These are phyloP conservation scores for Sarcophaga bullata DNA, from an alignment of 1,140 invertebrate species.

Conservation along the genomic window DNA sequence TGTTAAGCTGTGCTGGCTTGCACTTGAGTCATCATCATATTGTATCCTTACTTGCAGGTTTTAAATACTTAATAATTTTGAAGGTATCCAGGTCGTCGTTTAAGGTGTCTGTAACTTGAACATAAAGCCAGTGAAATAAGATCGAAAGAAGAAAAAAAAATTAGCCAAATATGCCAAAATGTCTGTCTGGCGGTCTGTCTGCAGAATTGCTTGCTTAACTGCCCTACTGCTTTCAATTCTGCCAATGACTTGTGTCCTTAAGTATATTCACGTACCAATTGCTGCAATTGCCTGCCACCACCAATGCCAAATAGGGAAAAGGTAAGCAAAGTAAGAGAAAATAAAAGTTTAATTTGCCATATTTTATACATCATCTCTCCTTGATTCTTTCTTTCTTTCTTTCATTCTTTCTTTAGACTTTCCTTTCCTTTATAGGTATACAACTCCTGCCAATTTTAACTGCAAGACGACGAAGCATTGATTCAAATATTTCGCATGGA, in stretches of 20 bases:
- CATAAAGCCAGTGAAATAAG: background rate
- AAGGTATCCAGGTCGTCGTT: constrained; percentile 18
- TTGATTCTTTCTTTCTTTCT: background rate
- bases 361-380: background rate
- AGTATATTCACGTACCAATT: constrained; percentile 28
- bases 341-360: constrained; percentile 29
- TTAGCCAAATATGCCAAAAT: background rate
- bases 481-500: constrained; percentile 34
- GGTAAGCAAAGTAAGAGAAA: no score
- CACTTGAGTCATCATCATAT: background rate
- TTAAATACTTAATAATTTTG: background rate
- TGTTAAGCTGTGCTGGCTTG: constrained; percentile 9
- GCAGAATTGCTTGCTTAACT: background rate
- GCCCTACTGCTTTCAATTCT: background rate
- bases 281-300: constrained; percentile 4
- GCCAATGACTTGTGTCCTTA: background rate
- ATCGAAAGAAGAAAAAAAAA: no score
- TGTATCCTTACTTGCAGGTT: background rate
- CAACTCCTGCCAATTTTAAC: background rate
- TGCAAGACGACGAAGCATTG: background rate
- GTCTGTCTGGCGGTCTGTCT: background rate
- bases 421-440: no score
- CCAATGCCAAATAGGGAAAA: background rate
- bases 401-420: background rate
- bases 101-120: constrained; percentile 20